phyloP scores from a whole-genome alignment of 1,140 invertebrate species.

The Delia radicum region DNA sequence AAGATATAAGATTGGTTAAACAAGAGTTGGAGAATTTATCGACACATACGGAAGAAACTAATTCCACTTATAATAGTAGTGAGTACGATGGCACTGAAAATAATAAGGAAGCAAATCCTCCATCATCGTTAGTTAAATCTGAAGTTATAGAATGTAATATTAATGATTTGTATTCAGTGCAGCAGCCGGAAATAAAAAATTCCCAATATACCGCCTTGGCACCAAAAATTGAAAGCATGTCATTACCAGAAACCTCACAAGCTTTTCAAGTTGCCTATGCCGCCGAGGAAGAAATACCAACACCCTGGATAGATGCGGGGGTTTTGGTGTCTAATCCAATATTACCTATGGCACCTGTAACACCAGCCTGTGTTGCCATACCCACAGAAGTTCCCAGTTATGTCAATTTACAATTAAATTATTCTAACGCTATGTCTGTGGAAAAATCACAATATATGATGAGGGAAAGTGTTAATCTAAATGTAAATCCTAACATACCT shows the following conservation, averaged over 20 bases:
- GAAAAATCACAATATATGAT: neutral
- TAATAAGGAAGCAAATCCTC: conserved; percentile 6
- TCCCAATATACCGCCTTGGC: neutral
- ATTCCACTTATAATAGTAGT: neutral
- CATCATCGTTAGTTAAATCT: neutral
- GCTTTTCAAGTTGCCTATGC: conserved; percentile 70
- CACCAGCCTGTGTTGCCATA: conserved; percentile 57
- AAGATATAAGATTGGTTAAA: neutral
- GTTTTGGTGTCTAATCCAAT: conserved; percentile 59
- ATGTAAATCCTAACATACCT: neutral
- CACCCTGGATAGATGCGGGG: conserved; percentile 70
- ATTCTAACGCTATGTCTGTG: conserved; percentile 37
- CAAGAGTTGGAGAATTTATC: neutral
- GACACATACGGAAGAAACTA: conserved; percentile 15
- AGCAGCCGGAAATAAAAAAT: conserved; percentile 17
- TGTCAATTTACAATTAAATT: conserved; percentile 58
- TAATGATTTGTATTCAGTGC: conserved; percentile 9
- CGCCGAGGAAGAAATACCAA: conserved; percentile 71
- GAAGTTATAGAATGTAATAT: conserved; percentile 16
- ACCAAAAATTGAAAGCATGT: conserved; percentile 36
- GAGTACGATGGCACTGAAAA: conserved; percentile 22
- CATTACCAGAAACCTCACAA: conserved; percentile 59
- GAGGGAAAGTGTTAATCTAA: too few species aligned
- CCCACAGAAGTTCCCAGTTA: conserved; percentile 73
- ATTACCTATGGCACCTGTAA: conserved; percentile 46